Conservation (phyloP, 2,113 vertebrate genomes). For the Thunnus maccoyii region DNA sequence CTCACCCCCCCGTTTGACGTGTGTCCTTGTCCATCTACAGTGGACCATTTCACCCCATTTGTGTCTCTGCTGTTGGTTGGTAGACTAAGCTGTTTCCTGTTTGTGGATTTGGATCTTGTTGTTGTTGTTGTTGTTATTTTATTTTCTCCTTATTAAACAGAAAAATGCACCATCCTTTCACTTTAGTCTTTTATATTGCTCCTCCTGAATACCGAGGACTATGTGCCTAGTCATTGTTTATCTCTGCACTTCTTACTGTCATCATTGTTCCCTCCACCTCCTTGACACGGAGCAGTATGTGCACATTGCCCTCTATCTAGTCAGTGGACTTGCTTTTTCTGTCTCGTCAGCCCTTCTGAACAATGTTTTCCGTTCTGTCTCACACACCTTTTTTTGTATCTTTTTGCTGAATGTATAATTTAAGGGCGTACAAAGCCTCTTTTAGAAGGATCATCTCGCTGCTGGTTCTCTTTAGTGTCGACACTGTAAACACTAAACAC, state of each 20-base stretch:
- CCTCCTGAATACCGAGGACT: neutral
- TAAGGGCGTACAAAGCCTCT: neutral
- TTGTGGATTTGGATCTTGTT: neutral
- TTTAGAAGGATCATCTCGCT: neutral
- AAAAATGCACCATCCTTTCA: neutral
- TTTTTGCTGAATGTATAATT: neutral
- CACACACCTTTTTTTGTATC: neutral
- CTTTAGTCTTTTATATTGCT: neutral
- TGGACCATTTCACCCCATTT: neutral
- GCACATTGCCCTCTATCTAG: conserved; percentile 8
- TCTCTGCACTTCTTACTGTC: conserved; percentile 4
- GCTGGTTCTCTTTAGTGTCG: neutral
- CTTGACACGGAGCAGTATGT: conserved; percentile 10
- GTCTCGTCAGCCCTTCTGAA: neutral
- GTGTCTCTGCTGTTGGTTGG: neutral
- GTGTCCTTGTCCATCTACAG: neutral
- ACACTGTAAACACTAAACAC: neutral
- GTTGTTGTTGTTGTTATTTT: too few species aligned
- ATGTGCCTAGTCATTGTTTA: conserved; percentile 32
- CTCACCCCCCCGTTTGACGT: neutral
- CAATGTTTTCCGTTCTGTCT: neutral
- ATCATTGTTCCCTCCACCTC: conserved; percentile 18
- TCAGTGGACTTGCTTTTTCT: conserved; percentile 37
- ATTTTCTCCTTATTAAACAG: neutral
- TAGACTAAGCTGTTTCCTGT: neutral